Percentiles rank a stretch among this genome's conserved stretches.
phyloP scores from a whole-genome alignment of 1,140 invertebrate species.

The Triops cancriformis region DNA sequence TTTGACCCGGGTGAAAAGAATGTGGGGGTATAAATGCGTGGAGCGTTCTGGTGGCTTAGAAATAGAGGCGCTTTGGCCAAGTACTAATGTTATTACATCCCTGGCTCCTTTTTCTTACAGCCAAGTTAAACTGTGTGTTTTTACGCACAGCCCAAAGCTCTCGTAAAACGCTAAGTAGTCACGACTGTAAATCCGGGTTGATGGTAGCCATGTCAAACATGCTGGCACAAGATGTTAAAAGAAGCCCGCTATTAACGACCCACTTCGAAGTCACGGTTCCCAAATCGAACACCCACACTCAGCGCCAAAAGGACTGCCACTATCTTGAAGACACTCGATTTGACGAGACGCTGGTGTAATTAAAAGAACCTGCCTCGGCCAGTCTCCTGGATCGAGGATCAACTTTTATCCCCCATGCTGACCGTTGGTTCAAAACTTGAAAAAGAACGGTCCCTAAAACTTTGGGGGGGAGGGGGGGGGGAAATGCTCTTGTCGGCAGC shows the following conservation, averaged over 20 bases:
- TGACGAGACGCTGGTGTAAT: neutral
- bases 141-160: conserved; percentile 4
- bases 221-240: conserved; percentile 13
- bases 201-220: conserved; percentile 10
- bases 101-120: neutral
- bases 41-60: too few species aligned
- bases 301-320: neutral
- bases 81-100: too few species aligned
- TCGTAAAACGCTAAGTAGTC: conserved; percentile 3
- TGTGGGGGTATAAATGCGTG: too few species aligned
- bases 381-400: neutral
- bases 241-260: neutral
- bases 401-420: neutral
- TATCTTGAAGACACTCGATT: neutral
- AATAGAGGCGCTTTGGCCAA: too few species aligned
- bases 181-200: conserved; percentile 9
- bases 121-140: neutral
- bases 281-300: neutral
- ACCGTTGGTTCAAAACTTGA: neutral
- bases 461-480: neutral
- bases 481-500: neutral
- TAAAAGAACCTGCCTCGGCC: neutral
- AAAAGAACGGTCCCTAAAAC: neutral
- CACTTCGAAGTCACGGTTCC: neutral
- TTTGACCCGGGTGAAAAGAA: too few species aligned